Base-by-base conservation (phyloP, 1,140 invertebrate species). In the Caenorhabditis remanei region DNA sequence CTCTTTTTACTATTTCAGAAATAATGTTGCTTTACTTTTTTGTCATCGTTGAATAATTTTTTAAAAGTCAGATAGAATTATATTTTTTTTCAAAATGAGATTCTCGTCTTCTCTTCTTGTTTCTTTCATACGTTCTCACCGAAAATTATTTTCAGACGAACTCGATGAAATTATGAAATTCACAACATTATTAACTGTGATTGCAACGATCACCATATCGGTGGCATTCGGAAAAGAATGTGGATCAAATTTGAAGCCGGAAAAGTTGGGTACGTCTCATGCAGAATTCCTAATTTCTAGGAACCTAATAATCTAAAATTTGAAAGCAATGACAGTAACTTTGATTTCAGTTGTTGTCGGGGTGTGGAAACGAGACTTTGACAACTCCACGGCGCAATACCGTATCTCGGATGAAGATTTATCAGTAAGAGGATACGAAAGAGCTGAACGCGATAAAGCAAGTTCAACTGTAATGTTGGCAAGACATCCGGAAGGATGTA, bases 361-460 rank as follows among this genome's bases (percentile, higher is more conserved):
- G 19, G 71, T 79, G 0, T 79, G 71, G 71, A 79, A 50, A 19
- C 71, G 71, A 2, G 46, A 11, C 21, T 79, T 79, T n/a, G 71
- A 79, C 71, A 79, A 79, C 46, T 79, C 71, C n/a, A 79, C 71
- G 1, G 43, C 71, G 19, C 71, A 79, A 79, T 79, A 79, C 71
- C 71, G 71, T 79, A 79, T 79, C n/a, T 79, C 71, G 4, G 71
- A 79, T 79, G 71, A 79, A 53, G 71, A 79, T 50, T n/a, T 79
- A 24, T 79, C 71, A 8, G 71, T 79, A 11, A 6, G 71, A 32
- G 71, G 71, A 21, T 79, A 79, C 46, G 71, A 79, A 50, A 48
- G 71, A 79, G 46, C 71, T 3, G 46, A 79, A 2, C 53, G 19
- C 13, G 71, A 79, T n/a, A 48, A 50, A 50, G 71, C 46, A 24